These are phyloP conservation scores for Terrapene triunguis DNA, from an alignment of 2,113 vertebrate genomes.

Conservation along the genomic window DNA sequence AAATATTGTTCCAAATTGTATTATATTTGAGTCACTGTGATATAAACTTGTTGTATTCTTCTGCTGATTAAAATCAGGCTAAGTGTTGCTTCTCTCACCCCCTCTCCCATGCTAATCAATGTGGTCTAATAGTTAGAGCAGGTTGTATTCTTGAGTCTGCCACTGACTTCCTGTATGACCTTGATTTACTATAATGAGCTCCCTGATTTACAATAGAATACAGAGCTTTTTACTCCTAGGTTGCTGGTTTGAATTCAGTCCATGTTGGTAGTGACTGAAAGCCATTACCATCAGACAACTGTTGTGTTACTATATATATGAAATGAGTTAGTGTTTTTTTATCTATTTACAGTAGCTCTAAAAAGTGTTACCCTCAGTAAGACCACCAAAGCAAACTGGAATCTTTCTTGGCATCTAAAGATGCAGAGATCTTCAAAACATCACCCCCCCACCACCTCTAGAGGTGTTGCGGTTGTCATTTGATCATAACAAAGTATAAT, in stretches of 20 bases:
- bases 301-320: background rate
- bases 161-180: background rate
- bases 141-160: background rate
- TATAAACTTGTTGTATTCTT: background rate
- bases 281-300: slow-evolving; percentile 9
- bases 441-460: background rate
- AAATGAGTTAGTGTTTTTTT: slow-evolving; percentile 14
- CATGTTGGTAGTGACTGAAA: slow-evolving; percentile 12
- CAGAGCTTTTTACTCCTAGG: background rate
- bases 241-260: slow-evolving; percentile 43
- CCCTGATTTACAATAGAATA: background rate
- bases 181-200: background rate
- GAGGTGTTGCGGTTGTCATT: background rate
- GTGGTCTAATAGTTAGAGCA: background rate
- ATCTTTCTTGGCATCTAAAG: background rate
- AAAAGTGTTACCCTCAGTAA: background rate
- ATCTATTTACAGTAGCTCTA: background rate
- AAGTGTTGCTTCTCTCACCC: background rate
- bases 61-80: background rate
- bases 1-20: background rate
- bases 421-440: background rate
- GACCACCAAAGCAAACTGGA: background rate
- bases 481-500: background rate
- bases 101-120: background rate
- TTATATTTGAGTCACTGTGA: background rate